These are phyloP conservation scores for Oscheius sp. DNA, from an alignment of 2,888 invertebrate genomes.

Conservation along the genomic window DNA sequence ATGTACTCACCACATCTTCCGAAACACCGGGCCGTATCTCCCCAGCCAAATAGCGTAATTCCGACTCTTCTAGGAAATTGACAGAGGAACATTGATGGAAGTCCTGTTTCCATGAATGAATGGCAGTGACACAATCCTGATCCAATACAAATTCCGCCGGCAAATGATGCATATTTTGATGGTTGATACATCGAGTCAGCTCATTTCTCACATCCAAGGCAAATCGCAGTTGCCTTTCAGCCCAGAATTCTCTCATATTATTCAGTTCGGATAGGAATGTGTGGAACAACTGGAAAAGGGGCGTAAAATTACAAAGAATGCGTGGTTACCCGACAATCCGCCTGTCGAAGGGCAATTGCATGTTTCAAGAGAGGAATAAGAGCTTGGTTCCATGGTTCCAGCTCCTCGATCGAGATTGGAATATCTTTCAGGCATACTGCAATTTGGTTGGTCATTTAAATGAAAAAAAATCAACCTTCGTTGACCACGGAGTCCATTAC, in stretches of 20 bases:
- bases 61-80: not conserved
- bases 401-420: not conserved
- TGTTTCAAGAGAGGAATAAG: slow-evolving; percentile 37
- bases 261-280: slow-evolving; percentile 45
- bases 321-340: slow-evolving; percentile 41
- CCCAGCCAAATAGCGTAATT: not conserved
- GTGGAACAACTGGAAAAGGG: slow-evolving; percentile 40
- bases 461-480: not conserved
- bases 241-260: slow-evolving; percentile 51
- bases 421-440: not conserved
- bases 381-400: slow-evolving; percentile 1
- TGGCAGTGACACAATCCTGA: not conserved
- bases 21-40: not conserved
- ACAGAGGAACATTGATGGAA: not conserved
- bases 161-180: not conserved
- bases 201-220: slow-evolving; percentile 48
- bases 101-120: slow-evolving; percentile 12
- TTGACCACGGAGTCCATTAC: slow-evolving; percentile 11
- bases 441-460: too few relatives aligned
- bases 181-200: slow-evolving; percentile 22
- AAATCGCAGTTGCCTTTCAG: slow-evolving; percentile 49
- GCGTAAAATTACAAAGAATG: not conserved
- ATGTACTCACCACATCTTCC: slow-evolving; percentile 19
- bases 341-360: slow-evolving; percentile 39
- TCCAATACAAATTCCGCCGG: slow-evolving; percentile 12